Evolutionary conservation across 2,113 vertebrate species (phyloP).

Genomic region (Zosterops lateralis): DNA sequence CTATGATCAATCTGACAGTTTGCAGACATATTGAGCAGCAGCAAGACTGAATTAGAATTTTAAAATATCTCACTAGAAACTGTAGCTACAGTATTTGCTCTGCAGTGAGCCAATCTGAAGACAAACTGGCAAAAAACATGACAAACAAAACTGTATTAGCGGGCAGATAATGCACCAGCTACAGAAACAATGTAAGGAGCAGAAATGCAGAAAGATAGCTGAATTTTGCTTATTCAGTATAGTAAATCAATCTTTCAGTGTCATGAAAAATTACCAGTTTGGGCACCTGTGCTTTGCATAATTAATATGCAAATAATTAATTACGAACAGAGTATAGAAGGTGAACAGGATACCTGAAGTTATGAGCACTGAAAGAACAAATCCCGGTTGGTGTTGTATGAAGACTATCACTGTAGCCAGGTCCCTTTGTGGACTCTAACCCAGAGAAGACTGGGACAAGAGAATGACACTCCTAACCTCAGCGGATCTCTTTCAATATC

Average conservation of each 20-base stretch:
- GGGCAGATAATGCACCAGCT: neutral
- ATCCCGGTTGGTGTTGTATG: neutral
- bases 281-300: neutral
- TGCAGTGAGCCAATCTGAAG: neutral
- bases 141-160: neutral
- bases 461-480: neutral
- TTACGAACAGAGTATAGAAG: neutral
- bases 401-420: neutral
- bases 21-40: neutral
- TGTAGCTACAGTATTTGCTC: neutral
- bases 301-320: neutral
- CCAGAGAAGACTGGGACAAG: neutral
- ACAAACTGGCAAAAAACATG: neutral
- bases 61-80: neutral
- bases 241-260: neutral
- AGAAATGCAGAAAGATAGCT: neutral
- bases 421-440: neutral
- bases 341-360: neutral
- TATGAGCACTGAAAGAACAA: neutral
- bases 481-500: neutral
- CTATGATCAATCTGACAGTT: neutral
- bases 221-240: neutral
- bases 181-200: neutral
- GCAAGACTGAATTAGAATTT: neutral
- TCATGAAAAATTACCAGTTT: neutral